Conservation (phyloP, 2,888 invertebrate species). For the Flexamia atlantica region DNA sequence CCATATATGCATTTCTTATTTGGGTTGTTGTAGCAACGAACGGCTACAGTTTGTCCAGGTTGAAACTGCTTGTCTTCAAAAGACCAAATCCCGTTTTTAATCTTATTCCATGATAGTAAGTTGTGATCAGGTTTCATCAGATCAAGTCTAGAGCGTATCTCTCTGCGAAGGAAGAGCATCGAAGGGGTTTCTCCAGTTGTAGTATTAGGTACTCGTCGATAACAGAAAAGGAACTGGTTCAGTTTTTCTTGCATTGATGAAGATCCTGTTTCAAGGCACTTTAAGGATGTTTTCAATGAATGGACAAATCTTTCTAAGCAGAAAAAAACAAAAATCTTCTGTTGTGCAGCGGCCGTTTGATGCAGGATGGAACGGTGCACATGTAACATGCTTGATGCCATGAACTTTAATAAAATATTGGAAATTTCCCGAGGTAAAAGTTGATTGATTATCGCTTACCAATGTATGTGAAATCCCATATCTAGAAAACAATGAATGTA, state of each 20-base stretch:
- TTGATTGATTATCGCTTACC: background rate
- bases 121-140: slow-evolving; percentile 15
- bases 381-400: slow-evolving; percentile 36
- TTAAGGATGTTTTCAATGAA: background rate
- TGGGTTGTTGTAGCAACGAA: background rate
- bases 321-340: no score
- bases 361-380: slow-evolving; percentile 61
- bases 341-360: slow-evolving; percentile 56
- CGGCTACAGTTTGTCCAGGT: background rate
- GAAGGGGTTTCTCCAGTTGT: background rate
- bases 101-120: background rate
- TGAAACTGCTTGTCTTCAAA: background rate
- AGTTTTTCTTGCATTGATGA: no score
- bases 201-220: background rate
- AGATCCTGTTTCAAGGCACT: no score
- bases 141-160: slow-evolving; percentile 9
- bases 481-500: background rate
- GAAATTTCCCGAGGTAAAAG: background rate
- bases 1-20: background rate
- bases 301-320: background rate
- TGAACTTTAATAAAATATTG: background rate
- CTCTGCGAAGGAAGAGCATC: slow-evolving; percentile 25
- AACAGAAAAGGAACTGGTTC: no score
- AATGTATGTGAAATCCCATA: background rate
- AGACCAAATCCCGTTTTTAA: background rate